phyloP scores from a whole-genome alignment of 2,797 vertebrate genomes.

The Cossypha heuglini region DNA sequence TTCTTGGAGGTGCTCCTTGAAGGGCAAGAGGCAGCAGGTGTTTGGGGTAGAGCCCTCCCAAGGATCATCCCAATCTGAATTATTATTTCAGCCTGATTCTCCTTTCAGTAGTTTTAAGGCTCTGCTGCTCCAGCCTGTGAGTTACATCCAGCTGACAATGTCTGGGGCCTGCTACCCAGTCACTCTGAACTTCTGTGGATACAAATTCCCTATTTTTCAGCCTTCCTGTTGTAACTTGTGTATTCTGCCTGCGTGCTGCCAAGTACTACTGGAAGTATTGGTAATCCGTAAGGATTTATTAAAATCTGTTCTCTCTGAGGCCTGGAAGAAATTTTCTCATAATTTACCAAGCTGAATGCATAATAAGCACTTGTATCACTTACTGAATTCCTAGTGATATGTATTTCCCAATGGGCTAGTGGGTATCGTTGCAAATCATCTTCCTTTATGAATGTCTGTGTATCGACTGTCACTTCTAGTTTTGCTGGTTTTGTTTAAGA shows the following conservation, averaged over 20 bases:
- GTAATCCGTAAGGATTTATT: conserved; percentile 11
- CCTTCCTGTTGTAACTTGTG: background rate
- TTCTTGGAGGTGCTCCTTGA: background rate
- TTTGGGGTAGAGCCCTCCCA: background rate
- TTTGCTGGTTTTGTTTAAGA: conserved; percentile 8
- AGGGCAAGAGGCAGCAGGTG: background rate
- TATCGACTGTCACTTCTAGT: background rate
- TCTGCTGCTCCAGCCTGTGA: background rate
- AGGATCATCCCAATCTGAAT: background rate
- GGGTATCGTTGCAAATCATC: background rate
- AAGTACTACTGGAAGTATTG: background rate
- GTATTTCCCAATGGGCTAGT: background rate
- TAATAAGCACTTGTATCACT: conserved; percentile 9
- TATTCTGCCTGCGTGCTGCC: background rate
- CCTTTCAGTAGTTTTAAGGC: background rate
- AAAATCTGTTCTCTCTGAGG: background rate
- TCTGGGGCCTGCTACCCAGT: background rate
- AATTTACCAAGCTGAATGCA: conserved; percentile 2
- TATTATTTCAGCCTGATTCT: background rate
- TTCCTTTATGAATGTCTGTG: background rate
- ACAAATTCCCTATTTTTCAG: background rate
- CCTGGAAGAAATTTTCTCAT: conserved; percentile 1
- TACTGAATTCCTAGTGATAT: background rate
- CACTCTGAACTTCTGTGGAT: background rate
- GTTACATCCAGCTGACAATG: background rate